phyloP scores from a whole-genome alignment of 2,113 vertebrate species.

The Geococcyx californianus region DNA sequence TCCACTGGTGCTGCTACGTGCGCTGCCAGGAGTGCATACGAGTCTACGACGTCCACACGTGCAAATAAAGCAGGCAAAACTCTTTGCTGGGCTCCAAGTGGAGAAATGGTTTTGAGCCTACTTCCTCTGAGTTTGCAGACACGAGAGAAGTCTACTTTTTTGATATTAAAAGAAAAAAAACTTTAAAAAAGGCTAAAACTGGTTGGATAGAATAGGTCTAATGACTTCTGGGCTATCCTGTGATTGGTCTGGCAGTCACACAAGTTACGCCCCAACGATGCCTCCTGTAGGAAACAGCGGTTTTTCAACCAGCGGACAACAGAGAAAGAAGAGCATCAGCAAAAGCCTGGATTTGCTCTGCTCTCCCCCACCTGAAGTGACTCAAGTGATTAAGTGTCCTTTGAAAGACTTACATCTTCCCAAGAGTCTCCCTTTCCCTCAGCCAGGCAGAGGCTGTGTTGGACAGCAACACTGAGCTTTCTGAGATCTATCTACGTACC shows the following conservation, averaged over 20 bases:
- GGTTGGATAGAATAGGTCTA: conserved; percentile 66
- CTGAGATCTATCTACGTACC: background rate
- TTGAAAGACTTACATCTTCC: conserved; percentile 52
- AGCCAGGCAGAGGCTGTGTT: background rate
- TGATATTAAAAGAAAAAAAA: conserved; percentile 45
- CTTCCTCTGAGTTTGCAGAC: conserved; percentile 50
- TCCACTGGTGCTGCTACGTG: conserved; percentile 87
- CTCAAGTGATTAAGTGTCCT: conserved; percentile 58
- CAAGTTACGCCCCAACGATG: background rate
- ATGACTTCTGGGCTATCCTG: conserved; percentile 39
- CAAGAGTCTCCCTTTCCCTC: conserved; percentile 4
- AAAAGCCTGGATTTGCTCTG: conserved; percentile 30
- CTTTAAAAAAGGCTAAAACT: conserved; percentile 40
- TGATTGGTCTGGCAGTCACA: conserved; percentile 32
- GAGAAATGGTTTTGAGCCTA: conserved; percentile 39
- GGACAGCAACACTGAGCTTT: background rate
- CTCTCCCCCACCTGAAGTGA: conserved; percentile 9
- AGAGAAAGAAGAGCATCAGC: background rate
- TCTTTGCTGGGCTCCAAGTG: background rate
- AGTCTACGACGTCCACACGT: conserved; percentile 84
- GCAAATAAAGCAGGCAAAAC: conserved; percentile 71
- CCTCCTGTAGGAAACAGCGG: background rate
- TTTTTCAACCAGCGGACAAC: background rate
- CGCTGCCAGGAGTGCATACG: conserved; percentile 84
- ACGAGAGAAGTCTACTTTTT: conserved; percentile 47